Conservation (phyloP, 2,888 invertebrate genomes). For the Cephus pulcher region DNA sequence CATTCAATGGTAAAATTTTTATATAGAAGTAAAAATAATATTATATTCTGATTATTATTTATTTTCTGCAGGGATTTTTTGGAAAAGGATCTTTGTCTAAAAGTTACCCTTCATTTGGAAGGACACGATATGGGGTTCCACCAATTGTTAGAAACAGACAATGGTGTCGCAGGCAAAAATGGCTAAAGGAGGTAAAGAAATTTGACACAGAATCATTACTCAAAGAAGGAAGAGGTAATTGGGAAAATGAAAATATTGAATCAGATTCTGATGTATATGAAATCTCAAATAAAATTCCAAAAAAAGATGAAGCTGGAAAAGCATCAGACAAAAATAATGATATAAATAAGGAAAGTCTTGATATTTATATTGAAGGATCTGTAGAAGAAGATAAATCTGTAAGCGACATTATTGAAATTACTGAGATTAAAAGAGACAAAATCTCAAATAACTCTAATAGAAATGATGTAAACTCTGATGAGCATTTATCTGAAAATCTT, state of each 20-base stretch:
- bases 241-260: not conserved
- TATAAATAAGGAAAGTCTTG: not conserved
- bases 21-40: conserved; percentile 8
- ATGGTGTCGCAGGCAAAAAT: conserved; percentile 71
- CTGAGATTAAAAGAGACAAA: conserved; percentile 10
- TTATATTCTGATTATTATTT: conserved; percentile 2
- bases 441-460: not conserved
- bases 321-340: not conserved
- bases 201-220: conserved; percentile 22
- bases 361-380: not conserved
- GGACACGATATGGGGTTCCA: conserved; percentile 62
- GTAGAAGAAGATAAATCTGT: not conserved
- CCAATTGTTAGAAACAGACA: conserved; percentile 73
- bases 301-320: not conserved
- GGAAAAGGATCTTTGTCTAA: conserved; percentile 79
- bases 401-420: not conserved
- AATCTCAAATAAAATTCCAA: not conserved
- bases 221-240: conserved; percentile 18
- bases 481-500: not conserved
- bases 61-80: conserved; percentile 72
- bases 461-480: not conserved
- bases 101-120: conserved; percentile 68
- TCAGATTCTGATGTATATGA: not conserved
- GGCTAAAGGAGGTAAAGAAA: conserved; percentile 65
- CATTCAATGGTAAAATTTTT: conserved; percentile 70